Evolutionary conservation across 2,888 invertebrate genomes (phyloP), one percentile per base, ranked within the genome.

Genomic region (Caradrina kadenii): DNA sequence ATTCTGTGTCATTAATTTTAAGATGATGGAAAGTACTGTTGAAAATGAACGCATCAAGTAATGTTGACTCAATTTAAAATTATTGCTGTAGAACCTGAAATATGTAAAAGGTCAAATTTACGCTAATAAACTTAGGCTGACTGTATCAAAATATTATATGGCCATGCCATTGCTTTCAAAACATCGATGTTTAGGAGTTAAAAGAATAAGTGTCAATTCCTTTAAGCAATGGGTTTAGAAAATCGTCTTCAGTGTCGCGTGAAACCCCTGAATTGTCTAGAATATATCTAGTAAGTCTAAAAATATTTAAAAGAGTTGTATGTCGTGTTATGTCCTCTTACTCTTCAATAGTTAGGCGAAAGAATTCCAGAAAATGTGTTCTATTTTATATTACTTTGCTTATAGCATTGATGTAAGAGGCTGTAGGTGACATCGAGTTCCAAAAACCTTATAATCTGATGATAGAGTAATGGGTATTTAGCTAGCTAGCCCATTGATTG

Each of bases 331-430:
- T n/a, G 26, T 26, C 69, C 80, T 80, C 65, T 68, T 73, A 70
- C 55, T 65, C 42, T 39, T 50, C 22, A 53, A 68, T 69, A 75
- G 56, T 56, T 73, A 80, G 48, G 80, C 75, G 55, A 80, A 80
- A 56, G 8, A 80, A 80, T 80, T 82, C 80, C 82, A 79, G 70
- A 54, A 67, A 71, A 76, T 80, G 86, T 87, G 86, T 87, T 87
- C 87, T 80, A 82, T 82, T 63, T 81, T 76, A 59, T 67, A 83
- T 80, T 82, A 54, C 50, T 79, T 87, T 86, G 84, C 83, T 75
- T 76, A 69, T 69, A 70, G 80, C 69, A 56, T 67, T 50, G 48
- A 17, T 71, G 65, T 72, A 65, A 60, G 72, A 68, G 75, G 72
- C 54, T 56, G 11, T 79, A 72, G 54, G 26, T 19, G 21, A 52